These are phyloP conservation scores for Pseudococcus jackbeardsleyi DNA, from an alignment of 2,888 invertebrate genomes.

Conservation along the genomic window DNA sequence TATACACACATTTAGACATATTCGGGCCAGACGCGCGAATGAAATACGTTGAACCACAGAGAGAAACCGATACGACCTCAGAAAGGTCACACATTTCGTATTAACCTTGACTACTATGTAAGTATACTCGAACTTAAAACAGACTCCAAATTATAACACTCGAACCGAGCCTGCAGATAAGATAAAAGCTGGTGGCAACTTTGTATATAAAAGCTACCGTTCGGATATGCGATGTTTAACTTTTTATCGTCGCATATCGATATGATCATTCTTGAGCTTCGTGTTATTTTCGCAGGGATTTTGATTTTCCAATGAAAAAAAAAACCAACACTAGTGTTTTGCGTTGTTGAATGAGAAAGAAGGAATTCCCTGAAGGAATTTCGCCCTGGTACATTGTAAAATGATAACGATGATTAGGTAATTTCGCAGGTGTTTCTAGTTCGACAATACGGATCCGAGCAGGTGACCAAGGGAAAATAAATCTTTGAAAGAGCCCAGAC, in stretches of 20 bases:
- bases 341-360: neutral
- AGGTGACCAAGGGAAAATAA: neutral
- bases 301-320: neutral
- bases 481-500: neutral
- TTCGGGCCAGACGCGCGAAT: conserved; percentile 27
- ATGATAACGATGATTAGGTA: neutral
- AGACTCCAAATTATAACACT: conserved; percentile 54
- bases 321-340: neutral
- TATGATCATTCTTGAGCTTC: neutral
- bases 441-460: neutral
- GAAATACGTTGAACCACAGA: conserved; percentile 35
- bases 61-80: conserved; percentile 45
- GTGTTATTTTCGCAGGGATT: neutral
- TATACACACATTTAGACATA: conserved; percentile 2
- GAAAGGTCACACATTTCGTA: conserved; percentile 53
- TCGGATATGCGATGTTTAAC: neutral
- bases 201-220: conserved; percentile 16
- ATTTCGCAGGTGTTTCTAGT: conserved; percentile 1
- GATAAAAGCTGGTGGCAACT: conserved; percentile 24
- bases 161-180: conserved; percentile 9
- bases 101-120: conserved; percentile 42
- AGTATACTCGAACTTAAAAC: conserved; percentile 28
- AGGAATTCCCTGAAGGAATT: neutral
- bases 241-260: neutral
- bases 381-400: neutral